These are phyloP conservation scores for Coenonympha glycerion DNA, from an alignment of 2,888 invertebrate species.

Conservation along the genomic window DNA sequence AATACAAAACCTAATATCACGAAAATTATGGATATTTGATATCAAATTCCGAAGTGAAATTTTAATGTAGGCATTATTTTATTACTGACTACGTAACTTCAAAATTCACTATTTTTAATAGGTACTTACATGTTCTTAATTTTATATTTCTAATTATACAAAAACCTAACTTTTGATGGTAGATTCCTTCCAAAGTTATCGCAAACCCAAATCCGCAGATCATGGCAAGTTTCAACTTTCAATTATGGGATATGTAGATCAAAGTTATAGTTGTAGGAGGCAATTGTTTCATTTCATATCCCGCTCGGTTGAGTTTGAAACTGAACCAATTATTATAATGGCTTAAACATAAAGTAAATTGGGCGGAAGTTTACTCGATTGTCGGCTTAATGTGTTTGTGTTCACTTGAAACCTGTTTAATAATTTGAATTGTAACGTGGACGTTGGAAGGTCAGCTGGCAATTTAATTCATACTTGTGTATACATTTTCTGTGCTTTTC, in stretches of 20 bases:
- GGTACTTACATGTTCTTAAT: no score
- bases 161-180: neutral
- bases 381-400: slow-evolving; percentile 48
- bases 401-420: slow-evolving; percentile 33
- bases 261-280: slow-evolving; percentile 13
- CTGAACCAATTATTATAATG: slow-evolving; percentile 66
- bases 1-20: no score
- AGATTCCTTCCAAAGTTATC: slow-evolving; percentile 2
- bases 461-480: slow-evolving; percentile 21
- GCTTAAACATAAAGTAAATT: slow-evolving; percentile 63
- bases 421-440: slow-evolving; percentile 25
- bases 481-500: slow-evolving; percentile 6
- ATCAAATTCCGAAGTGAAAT: no score
- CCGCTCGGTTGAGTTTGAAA: slow-evolving; percentile 48
- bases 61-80: no score
- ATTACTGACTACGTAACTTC: no score
- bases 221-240: neutral
- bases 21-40: no score
- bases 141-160: neutral
- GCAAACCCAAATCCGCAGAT: no score
- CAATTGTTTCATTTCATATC: slow-evolving; percentile 41
- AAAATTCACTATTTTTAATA: no score
- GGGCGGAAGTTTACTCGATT: slow-evolving; percentile 58
- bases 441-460: slow-evolving; percentile 12
- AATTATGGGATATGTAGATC: slow-evolving; percentile 9